Percentiles rank a stretch among this genome's conserved stretches.
Evolutionary conservation across 2,888 invertebrate genomes (phyloP).

Genomic region (Lasius platythorax): DNA sequence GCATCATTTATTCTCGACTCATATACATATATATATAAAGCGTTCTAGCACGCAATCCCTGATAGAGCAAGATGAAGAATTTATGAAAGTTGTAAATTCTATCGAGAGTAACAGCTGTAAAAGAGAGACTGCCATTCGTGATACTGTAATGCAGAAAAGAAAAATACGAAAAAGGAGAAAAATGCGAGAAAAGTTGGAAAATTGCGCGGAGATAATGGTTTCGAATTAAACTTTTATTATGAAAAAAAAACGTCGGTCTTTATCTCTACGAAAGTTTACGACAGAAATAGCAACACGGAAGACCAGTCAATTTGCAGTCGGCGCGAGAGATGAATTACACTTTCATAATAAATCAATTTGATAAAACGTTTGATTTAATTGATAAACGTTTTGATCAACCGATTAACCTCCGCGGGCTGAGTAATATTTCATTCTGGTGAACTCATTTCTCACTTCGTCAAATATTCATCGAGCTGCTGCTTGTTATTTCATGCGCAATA

Average conservation of each 20-base stretch:
- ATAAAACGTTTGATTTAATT: too few relatives aligned
- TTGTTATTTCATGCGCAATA: not conserved
- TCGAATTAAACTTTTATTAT: not conserved
- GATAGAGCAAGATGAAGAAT: not conserved
- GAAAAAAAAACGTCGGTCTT: not conserved
- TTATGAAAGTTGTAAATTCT: not conserved
- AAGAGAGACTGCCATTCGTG: not conserved
- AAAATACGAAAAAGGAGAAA: too few relatives aligned
- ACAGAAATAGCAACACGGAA: not conserved
- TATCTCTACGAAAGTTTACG: not conserved
- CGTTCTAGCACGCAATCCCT: conserved; percentile 13
- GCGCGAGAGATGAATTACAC: conserved; percentile 6
- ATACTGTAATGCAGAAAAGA: not conserved
- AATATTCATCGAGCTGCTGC: not conserved
- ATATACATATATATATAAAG: not conserved
- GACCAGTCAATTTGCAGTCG: not conserved
- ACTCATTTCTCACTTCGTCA: conserved; percentile 26
- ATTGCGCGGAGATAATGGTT: not conserved
- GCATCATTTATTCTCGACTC: conserved; percentile 29
- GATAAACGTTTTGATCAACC: conserved; percentile 26
- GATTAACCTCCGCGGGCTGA: not conserved
- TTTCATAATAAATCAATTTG: conserved; percentile 29
- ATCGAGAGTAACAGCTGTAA: not conserved
- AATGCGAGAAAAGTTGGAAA: not conserved
- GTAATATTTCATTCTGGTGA: conserved; percentile 30